Percentiles rank a stretch among this genome's conserved stretches.
phyloP scores from a whole-genome alignment of 2,888 invertebrate genomes.

The Eupeodes latifasciatus region DNA sequence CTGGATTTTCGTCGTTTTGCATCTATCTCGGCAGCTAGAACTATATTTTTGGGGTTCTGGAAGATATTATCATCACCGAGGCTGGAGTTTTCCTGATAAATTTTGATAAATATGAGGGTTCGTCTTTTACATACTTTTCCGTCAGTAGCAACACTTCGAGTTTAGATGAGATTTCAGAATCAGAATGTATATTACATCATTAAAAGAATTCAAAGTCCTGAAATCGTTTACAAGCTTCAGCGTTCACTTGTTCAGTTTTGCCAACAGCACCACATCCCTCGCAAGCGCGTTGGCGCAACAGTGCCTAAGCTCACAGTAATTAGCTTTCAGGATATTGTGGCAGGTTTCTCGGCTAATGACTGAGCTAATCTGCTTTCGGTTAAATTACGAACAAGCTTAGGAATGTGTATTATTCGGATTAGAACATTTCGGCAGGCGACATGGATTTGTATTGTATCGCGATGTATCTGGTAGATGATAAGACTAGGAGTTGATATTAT shows the following conservation, averaged over 20 bases:
- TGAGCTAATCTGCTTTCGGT: slow-evolving; percentile 63
- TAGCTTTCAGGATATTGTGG: slow-evolving; percentile 59
- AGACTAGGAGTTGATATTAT: not conserved
- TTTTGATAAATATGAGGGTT: slow-evolving; percentile 4
- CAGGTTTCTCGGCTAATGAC: slow-evolving; percentile 62
- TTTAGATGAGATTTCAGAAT: slow-evolving; percentile 45
- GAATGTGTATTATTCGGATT: slow-evolving; percentile 69
- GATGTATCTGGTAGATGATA: not conserved
- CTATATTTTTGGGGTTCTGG: slow-evolving; percentile 47
- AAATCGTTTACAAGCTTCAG: not conserved
- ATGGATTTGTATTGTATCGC: slow-evolving; percentile 27
- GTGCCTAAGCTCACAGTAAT: slow-evolving; percentile 55
- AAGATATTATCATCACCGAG: slow-evolving; percentile 52
- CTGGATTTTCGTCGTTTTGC: slow-evolving; percentile 47
- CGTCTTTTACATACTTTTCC: slow-evolving; percentile 1
- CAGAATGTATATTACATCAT: slow-evolving; percentile 51
- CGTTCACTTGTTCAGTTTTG: no score
- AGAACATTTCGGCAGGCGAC: slow-evolving; percentile 56
- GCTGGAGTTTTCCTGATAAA: not conserved
- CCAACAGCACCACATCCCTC: not conserved
- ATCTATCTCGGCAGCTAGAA: slow-evolving; percentile 1
- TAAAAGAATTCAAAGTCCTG: not conserved
- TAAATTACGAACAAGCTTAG: slow-evolving; percentile 67
- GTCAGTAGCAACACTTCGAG: not conserved
- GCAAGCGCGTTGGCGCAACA: slow-evolving; percentile 44